Percentiles rank a stretch among this genome's conserved stretches.
Evolutionary conservation across 2,797 vertebrate genomes (phyloP).

Genomic region (Neostethus bicornis): DNA sequence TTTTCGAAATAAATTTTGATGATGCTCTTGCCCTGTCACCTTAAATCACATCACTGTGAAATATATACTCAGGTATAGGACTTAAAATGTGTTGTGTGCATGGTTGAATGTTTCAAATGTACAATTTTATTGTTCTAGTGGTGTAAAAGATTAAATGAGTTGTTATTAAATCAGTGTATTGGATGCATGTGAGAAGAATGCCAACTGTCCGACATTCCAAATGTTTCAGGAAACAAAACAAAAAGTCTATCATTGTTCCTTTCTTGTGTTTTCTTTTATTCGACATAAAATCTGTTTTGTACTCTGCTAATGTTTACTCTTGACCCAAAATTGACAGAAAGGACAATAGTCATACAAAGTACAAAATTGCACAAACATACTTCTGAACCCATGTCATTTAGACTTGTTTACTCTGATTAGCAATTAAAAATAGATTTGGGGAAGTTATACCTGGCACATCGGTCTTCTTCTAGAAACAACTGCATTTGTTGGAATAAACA

Average conservation of each 20-base stretch:
- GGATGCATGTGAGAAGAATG: constrained; percentile 23
- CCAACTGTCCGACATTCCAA: constrained; percentile 5
- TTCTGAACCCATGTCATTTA: background rate
- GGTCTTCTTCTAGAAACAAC: background rate
- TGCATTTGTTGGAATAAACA: background rate
- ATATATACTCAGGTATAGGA: background rate
- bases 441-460: too few relatives aligned
- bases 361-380: background rate
- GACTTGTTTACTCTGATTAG: too few relatives aligned
- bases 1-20: too few relatives aligned
- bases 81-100: background rate
- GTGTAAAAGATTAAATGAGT: too few relatives aligned
- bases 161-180: constrained; percentile 9
- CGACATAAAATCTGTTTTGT: background rate
- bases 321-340: too few relatives aligned
- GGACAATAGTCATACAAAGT: constrained; percentile 7
- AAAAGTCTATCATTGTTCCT: background rate
- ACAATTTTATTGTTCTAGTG: background rate
- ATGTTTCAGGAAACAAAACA: background rate
- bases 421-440: too few relatives aligned
- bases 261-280: background rate
- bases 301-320: background rate
- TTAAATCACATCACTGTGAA: background rate
- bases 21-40: background rate
- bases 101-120: background rate